Conservation (phyloP, 2,113 vertebrate genomes). For the Entomyzon cyanotis region DNA sequence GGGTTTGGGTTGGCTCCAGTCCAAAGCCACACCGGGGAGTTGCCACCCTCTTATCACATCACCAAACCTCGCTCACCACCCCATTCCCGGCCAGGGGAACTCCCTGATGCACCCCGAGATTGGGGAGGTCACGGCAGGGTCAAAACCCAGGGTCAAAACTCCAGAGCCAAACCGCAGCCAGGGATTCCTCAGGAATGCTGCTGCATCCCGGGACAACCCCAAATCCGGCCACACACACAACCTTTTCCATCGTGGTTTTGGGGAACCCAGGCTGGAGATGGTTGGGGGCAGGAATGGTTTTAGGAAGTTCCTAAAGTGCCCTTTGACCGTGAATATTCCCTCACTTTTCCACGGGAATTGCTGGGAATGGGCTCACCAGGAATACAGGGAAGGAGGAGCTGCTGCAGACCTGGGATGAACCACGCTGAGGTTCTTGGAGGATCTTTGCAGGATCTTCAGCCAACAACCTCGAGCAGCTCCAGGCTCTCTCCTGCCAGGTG, state of each 20-base stretch:
- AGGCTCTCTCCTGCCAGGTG: conserved; percentile 6
- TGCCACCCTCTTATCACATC: background rate
- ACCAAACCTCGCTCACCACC: background rate
- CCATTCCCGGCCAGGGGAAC: background rate
- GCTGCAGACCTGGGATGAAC: background rate
- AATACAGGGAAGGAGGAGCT: background rate
- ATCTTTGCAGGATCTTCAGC: background rate
- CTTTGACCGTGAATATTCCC: fast-evolving
- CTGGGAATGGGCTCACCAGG: background rate
- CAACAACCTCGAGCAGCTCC: background rate
- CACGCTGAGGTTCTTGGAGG: background rate
- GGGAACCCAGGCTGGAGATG: background rate
- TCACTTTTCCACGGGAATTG: fast-evolving
- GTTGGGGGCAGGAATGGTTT: background rate
- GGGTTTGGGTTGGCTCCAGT: background rate
- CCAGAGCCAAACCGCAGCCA: background rate
- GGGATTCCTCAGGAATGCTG: background rate
- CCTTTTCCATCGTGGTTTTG: background rate
- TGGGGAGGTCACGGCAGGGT: background rate
- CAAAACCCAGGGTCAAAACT: no score
- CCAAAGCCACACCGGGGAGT: background rate
- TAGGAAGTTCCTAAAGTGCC: background rate
- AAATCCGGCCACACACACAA: fast-evolving
- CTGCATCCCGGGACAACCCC: background rate
- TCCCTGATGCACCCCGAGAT: background rate